These are phyloP conservation scores for Turritopsis rubra DNA, from an alignment of 30 jellyfish, hydroid and myxozoan species.

Conservation along the genomic window DNA sequence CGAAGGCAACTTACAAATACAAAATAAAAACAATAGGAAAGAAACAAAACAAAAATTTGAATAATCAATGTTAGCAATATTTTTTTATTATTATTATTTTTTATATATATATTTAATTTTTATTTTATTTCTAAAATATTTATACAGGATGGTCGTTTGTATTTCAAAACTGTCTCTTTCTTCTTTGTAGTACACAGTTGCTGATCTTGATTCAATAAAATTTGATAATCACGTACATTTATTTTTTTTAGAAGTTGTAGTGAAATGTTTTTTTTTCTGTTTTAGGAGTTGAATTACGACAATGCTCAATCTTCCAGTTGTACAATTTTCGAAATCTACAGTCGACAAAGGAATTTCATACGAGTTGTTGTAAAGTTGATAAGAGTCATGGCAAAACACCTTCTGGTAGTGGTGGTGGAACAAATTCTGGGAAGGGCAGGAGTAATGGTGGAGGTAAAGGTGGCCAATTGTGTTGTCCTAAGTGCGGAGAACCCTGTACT, in stretches of 20 bases:
- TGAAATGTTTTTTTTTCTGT: too few species aligned
- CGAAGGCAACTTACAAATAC: too few species aligned
- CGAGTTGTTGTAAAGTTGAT: not conserved
- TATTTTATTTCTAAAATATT: too few species aligned
- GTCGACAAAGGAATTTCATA: not conserved
- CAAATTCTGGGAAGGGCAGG: slow-evolving; percentile 54
- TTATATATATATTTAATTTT: too few species aligned
- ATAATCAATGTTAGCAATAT: too few species aligned
- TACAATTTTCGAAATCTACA: not conserved
- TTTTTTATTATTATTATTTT: too few species aligned
- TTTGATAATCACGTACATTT: not conserved
- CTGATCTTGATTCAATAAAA: too few species aligned
- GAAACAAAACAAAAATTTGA: too few species aligned
- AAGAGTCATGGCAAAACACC: slow-evolving; percentile 16
- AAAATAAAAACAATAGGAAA: too few species aligned
- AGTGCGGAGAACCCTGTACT: slow-evolving; percentile 97
- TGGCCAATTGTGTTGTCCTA: slow-evolving; percentile 90
- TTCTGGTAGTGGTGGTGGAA: slow-evolving; percentile 31
- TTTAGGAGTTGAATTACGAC: not conserved
- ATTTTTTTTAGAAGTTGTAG: not conserved
- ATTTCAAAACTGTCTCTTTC: too few species aligned
- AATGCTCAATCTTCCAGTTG: not conserved
- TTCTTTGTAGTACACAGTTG: too few species aligned
- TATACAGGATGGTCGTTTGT: too few species aligned
- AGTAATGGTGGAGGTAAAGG: slow-evolving; percentile 67